A percentile compares a stretch with the other conserved stretches of the same genome.
phyloP scores from a whole-genome alignment of 2,888 invertebrate species.

The Mactromeris polynyma region DNA sequence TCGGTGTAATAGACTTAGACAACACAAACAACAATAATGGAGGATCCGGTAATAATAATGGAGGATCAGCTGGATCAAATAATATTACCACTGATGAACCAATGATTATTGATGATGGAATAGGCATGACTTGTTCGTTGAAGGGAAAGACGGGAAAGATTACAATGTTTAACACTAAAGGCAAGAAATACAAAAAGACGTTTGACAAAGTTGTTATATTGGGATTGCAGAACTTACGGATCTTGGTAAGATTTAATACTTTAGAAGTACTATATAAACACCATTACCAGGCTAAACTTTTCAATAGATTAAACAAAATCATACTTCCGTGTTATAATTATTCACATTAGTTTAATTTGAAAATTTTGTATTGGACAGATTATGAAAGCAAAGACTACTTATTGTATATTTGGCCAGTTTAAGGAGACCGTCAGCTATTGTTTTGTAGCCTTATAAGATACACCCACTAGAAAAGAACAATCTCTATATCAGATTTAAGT shows the following conservation, averaged over 20 bases:
- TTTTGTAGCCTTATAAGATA: too few relatives aligned
- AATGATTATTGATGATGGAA: background rate
- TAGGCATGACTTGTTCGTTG: constrained; percentile 16
- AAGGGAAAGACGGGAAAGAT: constrained; percentile 29
- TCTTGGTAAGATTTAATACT: constrained; percentile 41
- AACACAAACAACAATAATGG: background rate
- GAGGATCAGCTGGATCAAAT: background rate
- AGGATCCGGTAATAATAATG: constrained; percentile 7
- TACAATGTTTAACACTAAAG: constrained; percentile 31
- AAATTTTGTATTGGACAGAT: too few relatives aligned
- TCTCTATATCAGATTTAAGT: too few relatives aligned
- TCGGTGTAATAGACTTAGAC: background rate
- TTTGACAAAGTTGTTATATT: constrained; percentile 48
- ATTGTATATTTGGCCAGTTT: too few relatives aligned
- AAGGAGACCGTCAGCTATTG: too few relatives aligned
- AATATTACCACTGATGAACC: background rate
- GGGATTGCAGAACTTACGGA: constrained; percentile 41
- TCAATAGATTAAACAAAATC: too few relatives aligned
- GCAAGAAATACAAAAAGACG: constrained; percentile 10
- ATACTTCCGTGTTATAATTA: too few relatives aligned
- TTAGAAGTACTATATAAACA: too few relatives aligned
- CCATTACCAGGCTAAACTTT: too few relatives aligned
- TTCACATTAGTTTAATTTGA: too few relatives aligned
- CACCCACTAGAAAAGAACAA: too few relatives aligned
- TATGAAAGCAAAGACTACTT: too few relatives aligned